These are phyloP conservation scores for Parasteatoda lunata DNA, from an alignment of 2,888 invertebrate species.

Conservation along the genomic window DNA sequence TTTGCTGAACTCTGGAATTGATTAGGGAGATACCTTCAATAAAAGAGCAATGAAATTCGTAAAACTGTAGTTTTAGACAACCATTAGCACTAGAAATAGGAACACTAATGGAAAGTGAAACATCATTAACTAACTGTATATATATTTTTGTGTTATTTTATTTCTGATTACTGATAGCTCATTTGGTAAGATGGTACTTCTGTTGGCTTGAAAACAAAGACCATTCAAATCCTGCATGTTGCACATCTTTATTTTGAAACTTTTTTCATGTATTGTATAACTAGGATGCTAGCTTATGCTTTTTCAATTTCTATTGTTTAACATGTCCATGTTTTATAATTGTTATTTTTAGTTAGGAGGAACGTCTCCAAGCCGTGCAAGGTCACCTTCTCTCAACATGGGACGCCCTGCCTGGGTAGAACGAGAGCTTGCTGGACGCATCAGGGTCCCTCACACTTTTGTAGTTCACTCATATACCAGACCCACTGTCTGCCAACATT, in stretches of 20 bases:
- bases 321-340: not conserved
- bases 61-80: no score
- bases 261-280: not conserved
- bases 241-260: not conserved
- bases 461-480: slow-evolving; percentile 96
- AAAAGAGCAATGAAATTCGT: no score
- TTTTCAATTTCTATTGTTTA: not conserved
- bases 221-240: no score
- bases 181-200: no score
- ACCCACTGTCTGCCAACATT: slow-evolving; percentile 96
- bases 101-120: no score
- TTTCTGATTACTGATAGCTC: no score
- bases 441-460: slow-evolving; percentile 94
- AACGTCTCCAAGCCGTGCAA: slow-evolving; percentile 72
- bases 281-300: not conserved
- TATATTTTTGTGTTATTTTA: no score
- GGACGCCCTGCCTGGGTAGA: slow-evolving; percentile 83
- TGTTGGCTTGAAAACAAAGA: no score
- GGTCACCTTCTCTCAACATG: slow-evolving; percentile 81
- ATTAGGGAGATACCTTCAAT: no score
- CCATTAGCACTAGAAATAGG: no score
- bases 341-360: slow-evolving; percentile 42
- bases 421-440: slow-evolving; percentile 80
- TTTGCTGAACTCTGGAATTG: no score
- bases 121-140: no score